Conservation (phyloP, 2,888 invertebrate genomes). For the Pogonocherus hispidulus region DNA sequence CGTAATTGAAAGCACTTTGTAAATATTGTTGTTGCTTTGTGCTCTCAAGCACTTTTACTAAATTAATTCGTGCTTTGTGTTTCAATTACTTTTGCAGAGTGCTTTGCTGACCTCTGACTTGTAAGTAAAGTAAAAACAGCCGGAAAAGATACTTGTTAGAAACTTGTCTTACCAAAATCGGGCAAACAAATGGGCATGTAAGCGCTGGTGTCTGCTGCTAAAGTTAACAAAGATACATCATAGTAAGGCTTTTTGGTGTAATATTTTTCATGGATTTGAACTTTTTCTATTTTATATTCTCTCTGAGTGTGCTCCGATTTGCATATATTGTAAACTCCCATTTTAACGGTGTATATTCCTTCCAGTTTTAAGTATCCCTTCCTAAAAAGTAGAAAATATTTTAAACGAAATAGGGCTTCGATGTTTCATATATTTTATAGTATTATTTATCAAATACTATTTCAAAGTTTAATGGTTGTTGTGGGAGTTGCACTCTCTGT, state of each 20-base stretch:
- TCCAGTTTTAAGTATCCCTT: slow-evolving; percentile 54
- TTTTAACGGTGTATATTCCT: slow-evolving; percentile 58
- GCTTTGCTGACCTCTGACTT: too few species aligned
- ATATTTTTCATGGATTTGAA: slow-evolving; percentile 64
- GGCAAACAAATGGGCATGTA: slow-evolving; percentile 64
- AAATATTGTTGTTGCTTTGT: too few species aligned
- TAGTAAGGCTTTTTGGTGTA: slow-evolving; percentile 60
- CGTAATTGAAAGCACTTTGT: too few species aligned
- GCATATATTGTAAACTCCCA: slow-evolving; percentile 65
- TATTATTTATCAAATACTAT: too few species aligned
- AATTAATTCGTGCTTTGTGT: too few species aligned
- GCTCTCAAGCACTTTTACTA: background rate
- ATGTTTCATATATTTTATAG: too few species aligned
- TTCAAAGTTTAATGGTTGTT: too few species aligned
- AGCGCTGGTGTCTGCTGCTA: slow-evolving; percentile 55
- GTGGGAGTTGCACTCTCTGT: too few species aligned
- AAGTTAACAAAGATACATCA: slow-evolving; percentile 63
- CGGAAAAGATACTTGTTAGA: too few species aligned
- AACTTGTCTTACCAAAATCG: slow-evolving; percentile 50
- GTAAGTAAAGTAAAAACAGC: too few species aligned
- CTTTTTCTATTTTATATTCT: slow-evolving; percentile 58
- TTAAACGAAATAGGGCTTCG: too few species aligned
- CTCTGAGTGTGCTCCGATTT: slow-evolving; percentile 57
- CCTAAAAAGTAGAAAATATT: slow-evolving; percentile 32
- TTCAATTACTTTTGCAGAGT: too few species aligned